These are phyloP conservation scores for Erinaceus europaeus DNA, from an alignment of 2,113 vertebrate species.

Conservation along the genomic window DNA sequence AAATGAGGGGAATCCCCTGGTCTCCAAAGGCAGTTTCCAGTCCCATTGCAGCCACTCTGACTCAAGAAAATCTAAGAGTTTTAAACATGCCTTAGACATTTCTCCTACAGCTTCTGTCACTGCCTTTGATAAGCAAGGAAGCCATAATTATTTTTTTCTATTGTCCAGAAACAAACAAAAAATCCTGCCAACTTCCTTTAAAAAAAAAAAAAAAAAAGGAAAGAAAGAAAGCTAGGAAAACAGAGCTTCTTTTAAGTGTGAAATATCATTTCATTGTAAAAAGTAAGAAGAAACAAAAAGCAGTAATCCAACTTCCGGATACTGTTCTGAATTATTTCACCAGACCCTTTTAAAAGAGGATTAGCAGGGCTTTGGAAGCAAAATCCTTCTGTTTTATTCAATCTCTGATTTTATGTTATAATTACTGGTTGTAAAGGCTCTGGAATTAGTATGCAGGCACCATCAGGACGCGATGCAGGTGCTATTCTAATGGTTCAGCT, in stretches of 20 bases:
- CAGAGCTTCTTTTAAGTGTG: conserved; percentile 91
- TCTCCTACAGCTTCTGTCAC: conserved; percentile 30
- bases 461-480: conserved; percentile 89
- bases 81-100: conserved; percentile 44
- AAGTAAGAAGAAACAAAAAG: conserved; percentile 90
- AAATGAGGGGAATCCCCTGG: neutral
- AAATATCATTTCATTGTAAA: conserved; percentile 98
- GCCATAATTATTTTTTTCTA: conserved; percentile 65
- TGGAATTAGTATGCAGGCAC: conserved; percentile 89
- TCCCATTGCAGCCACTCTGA: neutral
- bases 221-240: conserved; percentile 81
- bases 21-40: neutral
- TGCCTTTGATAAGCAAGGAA: conserved; percentile 46
- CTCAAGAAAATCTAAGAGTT: conserved; percentile 30
- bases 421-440: conserved; percentile 93
- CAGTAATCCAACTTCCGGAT: conserved; percentile 99
- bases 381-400: conserved; percentile 91
- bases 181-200: conserved; percentile 64
- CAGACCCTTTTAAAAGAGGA: conserved; percentile 98
- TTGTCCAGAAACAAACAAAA: conserved; percentile 63
- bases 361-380: conserved; percentile 93
- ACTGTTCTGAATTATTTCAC: conserved; percentile 98
- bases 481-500: conserved; percentile 90
- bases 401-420: conserved; percentile 95
- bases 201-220: conserved; percentile 53